Percentiles rank a stretch among this genome's conserved stretches.
Conservation (phyloP, 2,797 vertebrate genomes). For the Momotus momota region DNA sequence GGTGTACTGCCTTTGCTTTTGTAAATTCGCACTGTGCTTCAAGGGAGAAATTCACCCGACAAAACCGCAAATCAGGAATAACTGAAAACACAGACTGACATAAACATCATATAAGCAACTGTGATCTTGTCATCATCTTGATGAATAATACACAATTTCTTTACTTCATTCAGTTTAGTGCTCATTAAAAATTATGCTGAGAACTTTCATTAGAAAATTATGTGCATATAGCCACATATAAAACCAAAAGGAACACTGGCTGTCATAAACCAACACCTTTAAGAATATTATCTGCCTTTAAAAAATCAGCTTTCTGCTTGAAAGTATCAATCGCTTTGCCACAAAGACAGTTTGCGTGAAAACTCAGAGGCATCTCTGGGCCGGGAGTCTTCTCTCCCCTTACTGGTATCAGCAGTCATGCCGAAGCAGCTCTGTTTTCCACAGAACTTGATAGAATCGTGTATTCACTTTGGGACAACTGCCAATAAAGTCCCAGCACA, state of each 20-base stretch:
- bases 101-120: neutral
- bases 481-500: neutral
- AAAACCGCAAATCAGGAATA: neutral
- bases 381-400: neutral
- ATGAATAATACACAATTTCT: neutral
- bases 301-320: neutral
- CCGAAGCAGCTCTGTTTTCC: neutral
- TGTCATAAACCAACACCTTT: neutral
- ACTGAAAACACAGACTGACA: neutral
- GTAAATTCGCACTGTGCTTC: neutral
- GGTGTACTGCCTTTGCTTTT: neutral
- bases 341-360: neutral
- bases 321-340: neutral
- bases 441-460: neutral
- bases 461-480: neutral
- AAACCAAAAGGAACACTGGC: neutral
- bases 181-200: neutral
- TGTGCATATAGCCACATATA: neutral
- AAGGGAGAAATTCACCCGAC: neutral
- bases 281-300: neutral
- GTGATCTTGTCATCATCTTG: neutral
- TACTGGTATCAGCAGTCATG: neutral
- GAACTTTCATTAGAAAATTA: neutral
- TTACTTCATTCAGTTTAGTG: neutral
- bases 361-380: neutral